Evolutionary conservation across 2,888 invertebrate species (phyloP).

Genomic region (Hemaris fuciformis): DNA sequence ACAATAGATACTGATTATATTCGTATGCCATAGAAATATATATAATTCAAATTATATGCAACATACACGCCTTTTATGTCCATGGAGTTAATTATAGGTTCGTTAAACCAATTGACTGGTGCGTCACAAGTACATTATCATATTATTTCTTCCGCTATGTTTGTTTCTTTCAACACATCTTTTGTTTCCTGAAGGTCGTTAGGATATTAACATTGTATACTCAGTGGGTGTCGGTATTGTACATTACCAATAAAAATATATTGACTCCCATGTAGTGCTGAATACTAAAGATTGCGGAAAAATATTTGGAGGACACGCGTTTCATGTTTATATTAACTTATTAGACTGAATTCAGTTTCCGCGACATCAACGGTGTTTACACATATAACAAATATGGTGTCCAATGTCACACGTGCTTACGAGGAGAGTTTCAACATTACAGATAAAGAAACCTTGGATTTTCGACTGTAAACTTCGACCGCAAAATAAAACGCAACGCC

Average conservation of each 20-base stretch:
- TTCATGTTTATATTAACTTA: conserved; percentile 11
- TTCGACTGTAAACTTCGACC: conserved; percentile 47
- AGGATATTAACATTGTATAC: not conserved
- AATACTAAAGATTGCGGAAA: not conserved
- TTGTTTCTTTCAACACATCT: not conserved
- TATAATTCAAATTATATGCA: too few relatives aligned
- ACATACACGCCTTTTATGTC: too few relatives aligned
- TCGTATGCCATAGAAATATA: too few relatives aligned
- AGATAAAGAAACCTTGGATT: conserved; percentile 47
- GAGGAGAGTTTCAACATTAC: conserved; percentile 33
- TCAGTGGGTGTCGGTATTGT: not conserved
- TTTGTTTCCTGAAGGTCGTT: not conserved
- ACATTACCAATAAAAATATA: not conserved
- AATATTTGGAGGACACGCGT: not conserved
- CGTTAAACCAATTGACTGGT: not conserved
- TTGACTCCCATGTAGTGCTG: not conserved
- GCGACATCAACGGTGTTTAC: conserved; percentile 1
- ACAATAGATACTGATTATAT: too few relatives aligned
- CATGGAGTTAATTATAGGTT: not conserved
- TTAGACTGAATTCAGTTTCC: conserved; percentile 4
- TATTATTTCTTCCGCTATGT: not conserved
- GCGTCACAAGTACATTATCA: not conserved
- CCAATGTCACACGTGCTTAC: not conserved
- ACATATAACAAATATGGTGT: not conserved
- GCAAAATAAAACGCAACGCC: conserved; percentile 4